Conservation (phyloP, 2,113 vertebrate genomes). For the Conger conger region DNA sequence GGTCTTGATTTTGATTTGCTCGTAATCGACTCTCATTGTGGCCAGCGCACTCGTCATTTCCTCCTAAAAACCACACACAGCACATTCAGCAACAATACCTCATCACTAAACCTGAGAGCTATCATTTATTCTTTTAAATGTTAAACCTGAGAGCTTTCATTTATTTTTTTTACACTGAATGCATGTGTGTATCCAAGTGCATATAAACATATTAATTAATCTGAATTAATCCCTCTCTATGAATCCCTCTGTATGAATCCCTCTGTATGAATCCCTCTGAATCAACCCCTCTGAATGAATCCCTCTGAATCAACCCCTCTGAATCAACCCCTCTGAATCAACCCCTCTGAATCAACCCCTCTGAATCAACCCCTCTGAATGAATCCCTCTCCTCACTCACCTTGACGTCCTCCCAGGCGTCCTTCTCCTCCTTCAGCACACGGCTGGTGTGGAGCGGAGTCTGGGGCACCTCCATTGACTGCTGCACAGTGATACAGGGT, state of each 20-base stretch:
- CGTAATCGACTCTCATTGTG: constrained; percentile 84
- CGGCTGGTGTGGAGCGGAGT: constrained; percentile 84
- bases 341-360: too few relatives aligned
- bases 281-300: neutral
- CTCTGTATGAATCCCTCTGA: too few relatives aligned
- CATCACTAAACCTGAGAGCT: too few relatives aligned
- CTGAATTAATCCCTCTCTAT: too few relatives aligned
- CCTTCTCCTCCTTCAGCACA: constrained; percentile 83
- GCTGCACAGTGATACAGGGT: constrained; percentile 55
- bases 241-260: neutral
- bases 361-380: too few relatives aligned
- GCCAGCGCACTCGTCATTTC: constrained; percentile 88
- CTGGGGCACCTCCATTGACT: constrained; percentile 81
- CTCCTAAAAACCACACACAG: constrained; percentile 63
- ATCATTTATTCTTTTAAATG: too few relatives aligned
- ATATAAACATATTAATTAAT: too few relatives aligned
- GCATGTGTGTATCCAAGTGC: too few relatives aligned
- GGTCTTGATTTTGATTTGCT: constrained; percentile 87
- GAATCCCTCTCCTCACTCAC: constrained; percentile 53
- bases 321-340: too few relatives aligned
- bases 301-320: too few relatives aligned
- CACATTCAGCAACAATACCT: neutral
- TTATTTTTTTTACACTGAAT: too few relatives aligned
- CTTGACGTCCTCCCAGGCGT: constrained; percentile 86
- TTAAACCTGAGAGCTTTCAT: too few relatives aligned